Base-by-base conservation (phyloP, 2,888 invertebrate genomes). In the Petrolisthes cinctipes region DNA sequence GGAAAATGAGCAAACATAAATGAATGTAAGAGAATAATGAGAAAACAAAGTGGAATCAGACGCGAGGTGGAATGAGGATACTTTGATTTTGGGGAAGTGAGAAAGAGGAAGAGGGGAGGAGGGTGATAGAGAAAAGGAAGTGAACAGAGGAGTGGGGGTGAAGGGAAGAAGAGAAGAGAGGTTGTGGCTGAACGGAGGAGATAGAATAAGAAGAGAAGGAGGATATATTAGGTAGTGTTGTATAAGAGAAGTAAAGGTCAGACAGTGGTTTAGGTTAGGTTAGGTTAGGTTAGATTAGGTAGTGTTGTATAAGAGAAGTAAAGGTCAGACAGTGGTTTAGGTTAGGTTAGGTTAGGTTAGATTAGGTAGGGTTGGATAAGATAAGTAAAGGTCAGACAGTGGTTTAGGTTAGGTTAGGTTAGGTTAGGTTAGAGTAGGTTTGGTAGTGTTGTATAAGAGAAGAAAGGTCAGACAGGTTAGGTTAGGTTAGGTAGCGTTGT, bases 61-160 rank as follows among this genome's bases (percentile, higher is more conserved):
- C 9, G 23, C 37, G 51, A n/a, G 23, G n/a, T 23, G 20, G 5
- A 68, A 23, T 75, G 75, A 4, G 9, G 5, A 51, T 20, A 76
- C 17, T 53, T 54, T 7, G 0, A 54, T n/a, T 37, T n/a, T 3
- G 3, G 0, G 20, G 17, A 37, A 9, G 73, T 23, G 73, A 73
- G 73, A 73, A 37, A 73, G 73, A 73, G 73, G 37, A 37, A 73
- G 73, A 73, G 73, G 37, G 73, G 37, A 37, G 37, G 73, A 73
- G 73, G 37, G 20, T 23, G 73, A 73, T 20, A 73, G 73, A 73
- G 20, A 73, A 37, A 20, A 37, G 37, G 73, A 37, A 37, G 37
- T 0, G 2, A 37, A 37, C 37, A 37, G 37, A 37, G 37, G 37
- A 37, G 37, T 37, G 73, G 20, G 17, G 37, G 73, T 9, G 1